Evolutionary conservation across 2,113 vertebrate species (phyloP).

Genomic region (Myotis yumanensis): DNA sequence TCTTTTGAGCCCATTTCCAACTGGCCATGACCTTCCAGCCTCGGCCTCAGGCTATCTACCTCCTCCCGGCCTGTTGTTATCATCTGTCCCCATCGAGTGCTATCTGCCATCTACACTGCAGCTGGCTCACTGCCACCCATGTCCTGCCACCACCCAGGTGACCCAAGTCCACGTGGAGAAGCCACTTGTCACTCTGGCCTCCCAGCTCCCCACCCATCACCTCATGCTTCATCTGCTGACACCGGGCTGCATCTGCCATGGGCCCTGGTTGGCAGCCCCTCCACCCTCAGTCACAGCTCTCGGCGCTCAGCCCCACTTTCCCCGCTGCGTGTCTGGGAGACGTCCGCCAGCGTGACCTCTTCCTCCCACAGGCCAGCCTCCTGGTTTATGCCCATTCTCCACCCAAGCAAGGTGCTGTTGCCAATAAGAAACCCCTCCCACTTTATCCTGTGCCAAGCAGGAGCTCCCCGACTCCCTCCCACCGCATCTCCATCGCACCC

Average conservation of each 20-base stretch:
- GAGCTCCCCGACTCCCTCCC: neutral
- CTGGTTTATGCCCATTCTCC: neutral
- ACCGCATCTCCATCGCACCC: neutral
- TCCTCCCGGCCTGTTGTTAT: neutral
- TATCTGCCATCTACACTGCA: neutral
- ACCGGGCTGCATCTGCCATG: neutral
- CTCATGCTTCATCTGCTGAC: neutral
- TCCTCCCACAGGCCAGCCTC: neutral
- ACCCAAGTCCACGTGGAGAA: conserved; percentile 1
- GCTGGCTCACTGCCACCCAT: neutral
- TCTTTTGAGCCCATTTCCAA: neutral
- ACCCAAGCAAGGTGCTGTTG: neutral
- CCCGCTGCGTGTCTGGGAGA: no score
- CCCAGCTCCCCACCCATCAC: neutral
- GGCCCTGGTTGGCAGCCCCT: no score
- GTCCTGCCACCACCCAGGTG: neutral
- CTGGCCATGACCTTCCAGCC: neutral
- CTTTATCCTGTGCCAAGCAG: neutral
- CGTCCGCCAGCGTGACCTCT: no score
- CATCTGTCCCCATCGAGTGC: neutral
- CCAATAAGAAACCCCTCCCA: neutral
- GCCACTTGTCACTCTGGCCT: neutral
- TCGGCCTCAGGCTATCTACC: neutral
- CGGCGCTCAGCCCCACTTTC: neutral
- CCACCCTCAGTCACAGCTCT: no score